These are phyloP conservation scores for Cinclus cinclus DNA, from an alignment of 2,113 vertebrate species.

Conservation along the genomic window DNA sequence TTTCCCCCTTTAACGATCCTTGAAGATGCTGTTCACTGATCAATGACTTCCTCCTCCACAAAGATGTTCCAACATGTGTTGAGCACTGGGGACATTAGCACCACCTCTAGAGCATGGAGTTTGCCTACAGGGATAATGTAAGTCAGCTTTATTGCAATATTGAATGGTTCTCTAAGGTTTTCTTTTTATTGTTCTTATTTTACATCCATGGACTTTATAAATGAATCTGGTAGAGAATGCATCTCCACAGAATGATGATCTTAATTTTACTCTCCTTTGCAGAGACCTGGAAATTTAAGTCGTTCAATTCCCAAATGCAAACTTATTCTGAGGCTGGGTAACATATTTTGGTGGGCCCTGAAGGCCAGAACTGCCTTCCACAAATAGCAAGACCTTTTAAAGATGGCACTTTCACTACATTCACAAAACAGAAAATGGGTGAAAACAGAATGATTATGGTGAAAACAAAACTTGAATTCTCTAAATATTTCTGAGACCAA, in stretches of 20 bases:
- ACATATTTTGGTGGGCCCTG: background rate
- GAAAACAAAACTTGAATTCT: background rate
- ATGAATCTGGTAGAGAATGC: background rate
- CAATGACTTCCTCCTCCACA: slow-evolving; percentile 62
- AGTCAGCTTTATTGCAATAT: slow-evolving; percentile 61
- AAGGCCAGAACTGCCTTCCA: slow-evolving; percentile 18
- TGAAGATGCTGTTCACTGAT: slow-evolving; percentile 43
- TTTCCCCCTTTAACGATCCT: slow-evolving; percentile 39
- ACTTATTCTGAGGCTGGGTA: background rate
- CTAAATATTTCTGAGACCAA: background rate
- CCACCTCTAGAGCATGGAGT: slow-evolving; percentile 64
- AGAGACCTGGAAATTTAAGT: slow-evolving; percentile 12
- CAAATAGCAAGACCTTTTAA: slow-evolving; percentile 2
- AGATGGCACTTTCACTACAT: background rate
- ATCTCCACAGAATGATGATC: slow-evolving; percentile 29
- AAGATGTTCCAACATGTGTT: slow-evolving; percentile 62
- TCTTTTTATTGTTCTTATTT: slow-evolving; percentile 68
- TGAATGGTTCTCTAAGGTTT: slow-evolving; percentile 56
- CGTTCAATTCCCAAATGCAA: background rate
- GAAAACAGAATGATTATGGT: background rate
- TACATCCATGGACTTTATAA: slow-evolving; percentile 19
- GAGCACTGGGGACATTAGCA: slow-evolving; percentile 45
- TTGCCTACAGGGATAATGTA: slow-evolving; percentile 52
- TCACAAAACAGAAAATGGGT: background rate
- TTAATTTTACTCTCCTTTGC: slow-evolving; percentile 19